Evolutionary conservation across 2,797 vertebrate species (phyloP).

Genomic region (Parauchenoglanis punctatus): DNA sequence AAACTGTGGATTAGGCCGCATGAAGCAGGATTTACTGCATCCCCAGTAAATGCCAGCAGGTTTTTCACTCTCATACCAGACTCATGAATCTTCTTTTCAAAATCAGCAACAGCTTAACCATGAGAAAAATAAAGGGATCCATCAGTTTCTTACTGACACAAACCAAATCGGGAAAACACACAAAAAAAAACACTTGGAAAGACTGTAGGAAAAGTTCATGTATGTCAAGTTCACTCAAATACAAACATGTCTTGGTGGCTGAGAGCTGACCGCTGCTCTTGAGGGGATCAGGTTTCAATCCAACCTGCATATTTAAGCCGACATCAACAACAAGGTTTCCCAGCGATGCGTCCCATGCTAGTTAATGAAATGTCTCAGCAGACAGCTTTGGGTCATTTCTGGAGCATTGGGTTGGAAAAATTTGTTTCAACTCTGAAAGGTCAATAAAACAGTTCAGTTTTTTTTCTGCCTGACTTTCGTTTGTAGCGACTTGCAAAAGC

Average conservation of each 20-base stretch:
- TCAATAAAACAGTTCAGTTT: neutral
- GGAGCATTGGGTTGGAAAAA: neutral
- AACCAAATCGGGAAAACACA: neutral
- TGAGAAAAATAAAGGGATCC: no score
- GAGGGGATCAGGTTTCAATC: constrained; percentile 1
- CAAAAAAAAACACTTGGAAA: neutral
- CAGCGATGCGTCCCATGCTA: neutral
- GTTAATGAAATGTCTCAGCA: neutral
- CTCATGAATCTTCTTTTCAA: neutral
- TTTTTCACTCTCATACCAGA: neutral
- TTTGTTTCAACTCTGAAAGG: neutral
- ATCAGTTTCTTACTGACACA: neutral
- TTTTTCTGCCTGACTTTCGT: neutral
- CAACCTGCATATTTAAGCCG: neutral
- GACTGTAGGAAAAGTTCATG: neutral
- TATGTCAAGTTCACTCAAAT: neutral
- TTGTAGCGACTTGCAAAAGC: no score
- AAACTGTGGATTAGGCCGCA: neutral
- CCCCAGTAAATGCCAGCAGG: no score
- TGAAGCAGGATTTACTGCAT: no score
- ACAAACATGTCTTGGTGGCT: neutral
- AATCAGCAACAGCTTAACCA: neutral
- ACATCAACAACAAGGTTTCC: neutral
- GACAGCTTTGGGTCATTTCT: neutral
- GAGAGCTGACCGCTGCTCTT: neutral